Base-by-base conservation (phyloP, 2,797 vertebrate genomes). In the Sternotherus odoratus region DNA sequence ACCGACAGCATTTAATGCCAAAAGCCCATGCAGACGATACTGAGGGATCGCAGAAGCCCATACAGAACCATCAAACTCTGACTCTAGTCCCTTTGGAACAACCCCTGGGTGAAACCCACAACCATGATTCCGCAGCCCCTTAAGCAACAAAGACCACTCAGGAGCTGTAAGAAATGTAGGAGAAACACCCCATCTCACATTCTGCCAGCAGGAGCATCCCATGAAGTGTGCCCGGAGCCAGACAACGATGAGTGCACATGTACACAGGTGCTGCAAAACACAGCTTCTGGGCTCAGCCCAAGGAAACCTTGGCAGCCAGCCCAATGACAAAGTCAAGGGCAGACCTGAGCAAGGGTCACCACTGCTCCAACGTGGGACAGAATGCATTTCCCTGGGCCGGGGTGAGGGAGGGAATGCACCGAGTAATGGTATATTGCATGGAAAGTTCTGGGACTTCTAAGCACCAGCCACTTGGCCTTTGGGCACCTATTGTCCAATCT, bases 201-300 rank as follows among this genome's bases (percentile, higher is more conserved):
- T n/a, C n/a, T n/a, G n/a, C n/a, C n/a, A n/a, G n/a, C n/a, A n/a
- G n/a, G n/a, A n/a, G n/a, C n/a, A n/a, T n/a, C n/a, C n/a, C n/a
- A n/a, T n/a, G n/a, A n/a, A n/a, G n/a, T n/a, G n/a, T n/a, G 96
- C 94, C 96, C 39, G 2, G 96, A 94, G 94, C 4, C 79, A 51
- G 85, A 94, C 96, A 0, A 80, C 69, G 10, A 69, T 5, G 21
- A 24, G n/a, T 21, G 86, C 87, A 66, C 96, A 50, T 82, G 96
- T 88, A 77, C 89, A 80, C 92, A 57, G 94, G 88, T 79, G 95
- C 77, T 60, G 15, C 5, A 69, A 39, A 3, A 30, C 53, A 63
- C 85, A 85, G 90, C 80, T 75, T 77, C 93, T 82, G 91, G 90
- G 94, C 83, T 91, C 28, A 74, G 69, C 94, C 96, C 89, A 77